Conservation (phyloP, 2,113 vertebrate genomes). For the Sapajus apella region DNA sequence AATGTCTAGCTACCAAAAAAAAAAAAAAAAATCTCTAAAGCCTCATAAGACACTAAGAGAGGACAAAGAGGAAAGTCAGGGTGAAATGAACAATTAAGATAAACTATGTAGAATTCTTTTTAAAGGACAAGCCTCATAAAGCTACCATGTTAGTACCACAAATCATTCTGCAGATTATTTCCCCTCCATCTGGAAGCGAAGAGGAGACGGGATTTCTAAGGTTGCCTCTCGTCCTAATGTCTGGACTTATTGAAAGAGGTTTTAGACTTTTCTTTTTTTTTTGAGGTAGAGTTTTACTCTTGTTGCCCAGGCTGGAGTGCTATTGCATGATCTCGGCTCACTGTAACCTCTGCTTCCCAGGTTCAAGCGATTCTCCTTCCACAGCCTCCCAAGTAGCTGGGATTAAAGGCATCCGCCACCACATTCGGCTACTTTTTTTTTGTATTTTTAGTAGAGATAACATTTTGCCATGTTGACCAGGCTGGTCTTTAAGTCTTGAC, state of each 20-base stretch:
- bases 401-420: no score
- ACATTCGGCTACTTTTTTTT: no score
- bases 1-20: conserved; percentile 5
- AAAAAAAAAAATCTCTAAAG: neutral
- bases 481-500: no score
- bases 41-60: neutral
- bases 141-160: neutral
- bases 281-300: no score
- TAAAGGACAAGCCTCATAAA: neutral
- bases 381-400: no score
- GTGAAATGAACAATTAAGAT: neutral
- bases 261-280: neutral
- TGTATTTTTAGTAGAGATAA: no score
- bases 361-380: no score
- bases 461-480: no score
- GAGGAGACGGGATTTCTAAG: neutral
- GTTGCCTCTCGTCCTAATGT: neutral
- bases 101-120: neutral
- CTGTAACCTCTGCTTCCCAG: no score
- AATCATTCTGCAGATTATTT: neutral
- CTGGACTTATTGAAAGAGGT: neutral
- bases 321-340: no score
- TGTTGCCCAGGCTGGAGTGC: no score
- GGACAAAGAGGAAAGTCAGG: neutral
- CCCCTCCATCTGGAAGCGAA: neutral